Evolutionary conservation across 2,888 invertebrate genomes (phyloP).

Genomic region (Ophioninae sp.): DNA sequence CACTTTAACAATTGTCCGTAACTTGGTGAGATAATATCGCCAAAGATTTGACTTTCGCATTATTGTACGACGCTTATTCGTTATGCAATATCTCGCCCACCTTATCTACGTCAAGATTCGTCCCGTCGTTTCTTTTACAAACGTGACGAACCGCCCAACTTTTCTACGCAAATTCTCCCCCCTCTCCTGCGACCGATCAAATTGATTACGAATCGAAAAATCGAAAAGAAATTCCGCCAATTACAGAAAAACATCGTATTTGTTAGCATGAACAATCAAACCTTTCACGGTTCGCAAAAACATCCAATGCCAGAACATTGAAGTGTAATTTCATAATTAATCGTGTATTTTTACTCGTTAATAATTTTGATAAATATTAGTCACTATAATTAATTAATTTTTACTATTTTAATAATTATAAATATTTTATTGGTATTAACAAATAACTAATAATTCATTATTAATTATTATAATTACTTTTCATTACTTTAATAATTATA

Average conservation of each 20-base stretch:
- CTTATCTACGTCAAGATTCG: slow-evolving; percentile 38
- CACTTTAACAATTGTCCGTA: slow-evolving; percentile 29
- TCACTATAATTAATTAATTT: no score
- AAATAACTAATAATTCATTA: no score
- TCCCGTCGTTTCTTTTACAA: slow-evolving; percentile 7
- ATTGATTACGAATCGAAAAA: neutral
- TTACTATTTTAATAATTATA: no score
- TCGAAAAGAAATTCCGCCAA: neutral
- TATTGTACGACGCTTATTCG: slow-evolving; percentile 11
- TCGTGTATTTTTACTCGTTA: no score
- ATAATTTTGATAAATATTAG: no score
- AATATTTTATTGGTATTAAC: no score
- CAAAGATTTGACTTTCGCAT: slow-evolving; percentile 31
- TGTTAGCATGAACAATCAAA: neutral
- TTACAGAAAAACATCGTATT: neutral
- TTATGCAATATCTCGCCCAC: slow-evolving; percentile 26
- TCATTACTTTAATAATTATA: no score
- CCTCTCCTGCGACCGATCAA: neutral
- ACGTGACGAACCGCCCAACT: neutral
- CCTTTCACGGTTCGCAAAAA: neutral
- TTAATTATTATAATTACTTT: no score
- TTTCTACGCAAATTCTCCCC: neutral
- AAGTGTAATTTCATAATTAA: no score
- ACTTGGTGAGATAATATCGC: slow-evolving; percentile 48
- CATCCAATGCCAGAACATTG: no score